Evolutionary conservation across 1,140 invertebrate genomes (phyloP).

Genomic region (Samia ricini): DNA sequence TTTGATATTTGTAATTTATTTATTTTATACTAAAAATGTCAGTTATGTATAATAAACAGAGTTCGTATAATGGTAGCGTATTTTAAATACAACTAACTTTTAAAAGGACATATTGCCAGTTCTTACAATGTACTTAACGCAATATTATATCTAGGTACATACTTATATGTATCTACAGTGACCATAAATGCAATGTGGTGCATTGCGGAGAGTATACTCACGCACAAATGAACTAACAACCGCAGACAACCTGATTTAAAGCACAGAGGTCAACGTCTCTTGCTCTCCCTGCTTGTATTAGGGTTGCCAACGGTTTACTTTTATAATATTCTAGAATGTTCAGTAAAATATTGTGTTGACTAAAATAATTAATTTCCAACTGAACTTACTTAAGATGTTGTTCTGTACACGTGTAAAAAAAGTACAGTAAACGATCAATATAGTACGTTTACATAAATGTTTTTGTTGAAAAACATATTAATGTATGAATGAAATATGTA

Average conservation of each 20-base stretch:
- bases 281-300: constrained; percentile 13
- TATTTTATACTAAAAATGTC: too few species aligned
- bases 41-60: too few species aligned
- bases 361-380: too few species aligned
- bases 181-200: neutral
- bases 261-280: constrained; percentile 37
- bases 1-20: too few species aligned
- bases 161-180: neutral
- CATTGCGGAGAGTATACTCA: neutral
- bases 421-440: too few species aligned
- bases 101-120: neutral
- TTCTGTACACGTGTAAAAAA: too few species aligned
- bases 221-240: constrained; percentile 38
- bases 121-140: neutral
- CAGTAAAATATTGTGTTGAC: too few species aligned
- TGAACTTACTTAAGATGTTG: too few species aligned
- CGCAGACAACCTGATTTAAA: constrained; percentile 60
- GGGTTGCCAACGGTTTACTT: neutral
- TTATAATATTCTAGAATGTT: neutral
- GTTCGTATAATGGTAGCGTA: too few species aligned
- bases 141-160: neutral
- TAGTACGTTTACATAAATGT: too few species aligned
- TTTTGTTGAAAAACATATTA: too few species aligned
- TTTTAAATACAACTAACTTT: neutral
- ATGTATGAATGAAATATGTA: too few species aligned